Evolutionary conservation across 2,113 vertebrate species (phyloP).

Genomic region (Shinisaurus crocodilurus): DNA sequence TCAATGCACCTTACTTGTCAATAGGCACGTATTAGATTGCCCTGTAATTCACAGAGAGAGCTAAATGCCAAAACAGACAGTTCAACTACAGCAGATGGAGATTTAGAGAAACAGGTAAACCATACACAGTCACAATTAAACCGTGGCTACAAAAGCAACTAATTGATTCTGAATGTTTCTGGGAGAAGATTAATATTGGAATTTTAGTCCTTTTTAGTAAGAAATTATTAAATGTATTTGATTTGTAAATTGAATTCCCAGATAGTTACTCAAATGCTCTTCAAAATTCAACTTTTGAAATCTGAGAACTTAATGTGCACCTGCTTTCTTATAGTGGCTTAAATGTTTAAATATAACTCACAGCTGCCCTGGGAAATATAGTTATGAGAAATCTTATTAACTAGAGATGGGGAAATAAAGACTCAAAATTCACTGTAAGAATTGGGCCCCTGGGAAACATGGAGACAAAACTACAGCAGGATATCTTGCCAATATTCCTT

Average conservation of each 20-base stretch:
- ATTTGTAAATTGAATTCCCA: conserved; percentile 40
- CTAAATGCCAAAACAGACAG: no score
- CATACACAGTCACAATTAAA: not conserved
- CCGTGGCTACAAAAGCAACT: conserved; percentile 29
- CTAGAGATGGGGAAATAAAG: conserved; percentile 1
- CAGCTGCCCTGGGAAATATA: conserved; percentile 50
- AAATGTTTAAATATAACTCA: conserved; percentile 34
- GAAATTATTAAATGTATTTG: conserved; percentile 52
- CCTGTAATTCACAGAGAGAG: no score
- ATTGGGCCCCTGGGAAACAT: not conserved
- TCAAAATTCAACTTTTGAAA: conserved; percentile 38
- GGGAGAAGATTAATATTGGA: conserved; percentile 24
- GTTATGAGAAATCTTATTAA: conserved; percentile 64
- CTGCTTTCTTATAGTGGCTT: conserved; percentile 30
- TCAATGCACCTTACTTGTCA: no score
- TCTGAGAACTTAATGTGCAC: conserved; percentile 33
- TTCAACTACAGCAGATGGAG: not conserved
- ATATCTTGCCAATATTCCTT: not conserved
- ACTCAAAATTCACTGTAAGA: not conserved
- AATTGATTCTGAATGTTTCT: conserved; percentile 33
- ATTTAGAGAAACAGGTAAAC: not conserved
- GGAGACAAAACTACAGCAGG: not conserved
- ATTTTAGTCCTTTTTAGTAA: conserved; percentile 26
- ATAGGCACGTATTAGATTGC: no score
- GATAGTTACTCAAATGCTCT: conserved; percentile 41